A percentile compares a stretch with the other conserved stretches of the same genome.
Conservation (phyloP, 2,888 invertebrate species). For the Drosophila mercatorum region DNA sequence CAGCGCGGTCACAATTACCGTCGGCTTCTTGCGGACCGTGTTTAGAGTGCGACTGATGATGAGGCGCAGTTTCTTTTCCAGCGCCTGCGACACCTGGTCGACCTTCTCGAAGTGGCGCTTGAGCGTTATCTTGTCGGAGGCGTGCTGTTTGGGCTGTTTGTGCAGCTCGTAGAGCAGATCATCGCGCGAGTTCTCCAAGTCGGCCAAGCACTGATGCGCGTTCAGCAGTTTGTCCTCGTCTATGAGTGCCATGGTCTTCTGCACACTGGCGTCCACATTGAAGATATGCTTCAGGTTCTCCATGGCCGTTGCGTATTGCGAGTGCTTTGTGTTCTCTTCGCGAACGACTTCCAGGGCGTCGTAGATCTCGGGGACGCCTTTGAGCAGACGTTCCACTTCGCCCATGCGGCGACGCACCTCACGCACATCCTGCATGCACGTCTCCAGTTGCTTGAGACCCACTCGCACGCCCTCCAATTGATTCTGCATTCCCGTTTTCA, state of each 20-base stretch:
- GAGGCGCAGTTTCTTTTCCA: slow-evolving; percentile 96
- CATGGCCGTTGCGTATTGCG: slow-evolving; percentile 98
- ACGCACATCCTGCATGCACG: slow-evolving; percentile 93
- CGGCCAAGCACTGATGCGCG: slow-evolving; percentile 97
- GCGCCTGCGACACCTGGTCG: slow-evolving; percentile 92
- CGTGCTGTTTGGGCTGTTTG: slow-evolving; percentile 95
- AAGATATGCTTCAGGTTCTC: slow-evolving; percentile 99
- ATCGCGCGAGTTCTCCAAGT: slow-evolving; percentile 98
- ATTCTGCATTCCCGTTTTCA: slow-evolving; percentile 99
- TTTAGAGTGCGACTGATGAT: slow-evolving; percentile 95
- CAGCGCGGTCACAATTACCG: slow-evolving; percentile 97
- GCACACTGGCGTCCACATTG: slow-evolving; percentile 97
- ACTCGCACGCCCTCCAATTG: slow-evolving; percentile 98
- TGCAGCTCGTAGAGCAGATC: slow-evolving; percentile 97
- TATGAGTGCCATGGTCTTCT: slow-evolving; percentile 96
- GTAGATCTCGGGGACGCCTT: slow-evolving; percentile 91
- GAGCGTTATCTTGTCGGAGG: slow-evolving; percentile 93
- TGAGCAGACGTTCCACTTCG: slow-evolving; percentile 90
- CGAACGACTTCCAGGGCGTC: slow-evolving; percentile 93
- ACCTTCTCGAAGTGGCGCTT: slow-evolving; percentile 99
- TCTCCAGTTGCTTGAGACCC: slow-evolving; percentile 95
- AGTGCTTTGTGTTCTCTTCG: slow-evolving; percentile 97
- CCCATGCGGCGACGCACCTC: slow-evolving; percentile 90
- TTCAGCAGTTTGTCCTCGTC: slow-evolving; percentile 97
- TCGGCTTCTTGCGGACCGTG: slow-evolving; percentile 97